These are phyloP conservation scores for Drosophila meridiana DNA, from an alignment of 2,888 invertebrate genomes.

Conservation along the genomic window DNA sequence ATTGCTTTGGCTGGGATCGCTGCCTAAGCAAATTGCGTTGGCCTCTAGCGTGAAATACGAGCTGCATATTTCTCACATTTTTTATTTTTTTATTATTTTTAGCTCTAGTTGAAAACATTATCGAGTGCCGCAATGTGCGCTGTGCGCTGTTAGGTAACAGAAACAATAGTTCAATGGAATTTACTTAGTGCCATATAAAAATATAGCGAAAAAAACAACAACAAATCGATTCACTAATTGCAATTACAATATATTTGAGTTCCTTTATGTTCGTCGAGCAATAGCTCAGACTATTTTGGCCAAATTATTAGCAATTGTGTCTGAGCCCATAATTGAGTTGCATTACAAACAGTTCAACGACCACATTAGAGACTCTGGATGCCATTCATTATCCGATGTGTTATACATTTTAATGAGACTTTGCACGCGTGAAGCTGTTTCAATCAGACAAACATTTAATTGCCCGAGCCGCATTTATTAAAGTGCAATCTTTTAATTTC, in stretches of 20 bases:
- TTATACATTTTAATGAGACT: neutral
- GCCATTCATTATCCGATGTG: neutral
- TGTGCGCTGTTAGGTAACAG: slow-evolving; percentile 48
- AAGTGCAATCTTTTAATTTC: neutral
- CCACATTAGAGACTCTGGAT: neutral
- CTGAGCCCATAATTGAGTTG: neutral
- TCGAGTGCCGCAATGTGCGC: slow-evolving; percentile 32
- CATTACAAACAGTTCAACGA: slow-evolving; percentile 11
- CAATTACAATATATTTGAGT: neutral
- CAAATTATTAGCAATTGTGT: neutral
- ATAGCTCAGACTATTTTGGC: neutral
- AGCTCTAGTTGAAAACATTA: slow-evolving; percentile 45
- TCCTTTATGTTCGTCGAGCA: neutral
- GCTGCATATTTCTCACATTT: slow-evolving; percentile 45
- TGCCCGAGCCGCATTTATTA: neutral
- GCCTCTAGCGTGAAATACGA: slow-evolving; percentile 56
- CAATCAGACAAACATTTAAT: neutral
- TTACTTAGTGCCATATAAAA: slow-evolving; percentile 1
- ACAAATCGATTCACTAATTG: neutral
- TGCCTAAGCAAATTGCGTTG: slow-evolving; percentile 47
- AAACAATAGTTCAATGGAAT: slow-evolving; percentile 31
- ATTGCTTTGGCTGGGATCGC: slow-evolving; percentile 51
- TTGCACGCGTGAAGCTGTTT: neutral
- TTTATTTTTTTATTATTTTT: slow-evolving; percentile 48
- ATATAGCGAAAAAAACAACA: neutral